These are phyloP conservation scores for Lethrus apterus DNA, from an alignment of 1,140 invertebrate genomes.

Conservation along the genomic window DNA sequence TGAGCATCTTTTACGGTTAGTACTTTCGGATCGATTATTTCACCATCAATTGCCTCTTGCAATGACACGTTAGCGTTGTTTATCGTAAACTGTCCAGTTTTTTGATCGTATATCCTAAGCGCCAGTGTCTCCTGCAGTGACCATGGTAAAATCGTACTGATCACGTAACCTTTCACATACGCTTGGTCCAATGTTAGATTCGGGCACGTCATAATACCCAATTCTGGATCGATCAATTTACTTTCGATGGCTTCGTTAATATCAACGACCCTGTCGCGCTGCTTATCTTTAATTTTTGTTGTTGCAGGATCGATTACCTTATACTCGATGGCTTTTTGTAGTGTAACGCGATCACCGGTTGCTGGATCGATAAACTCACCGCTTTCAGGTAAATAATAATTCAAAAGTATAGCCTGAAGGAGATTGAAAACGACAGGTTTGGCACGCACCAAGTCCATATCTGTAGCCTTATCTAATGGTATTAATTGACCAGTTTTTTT, in stretches of 20 bases:
- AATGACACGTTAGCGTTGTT: constrained; percentile 65
- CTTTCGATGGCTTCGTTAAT: constrained; percentile 61
- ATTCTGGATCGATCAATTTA: constrained; percentile 62
- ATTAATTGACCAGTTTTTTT: constrained; percentile 59
- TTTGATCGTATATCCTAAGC: constrained; percentile 70
- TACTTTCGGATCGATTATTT: constrained; percentile 68
- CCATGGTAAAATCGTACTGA: constrained; percentile 68
- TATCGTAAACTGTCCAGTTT: constrained; percentile 66
- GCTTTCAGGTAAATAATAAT: constrained; percentile 68
- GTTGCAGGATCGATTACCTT: constrained; percentile 64
- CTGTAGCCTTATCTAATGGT: constrained; percentile 61
- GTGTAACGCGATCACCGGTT: constrained; percentile 62
- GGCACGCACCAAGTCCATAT: constrained; percentile 61
- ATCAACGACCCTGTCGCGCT: constrained; percentile 56
- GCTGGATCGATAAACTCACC: constrained; percentile 75
- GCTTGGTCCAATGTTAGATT: constrained; percentile 67
- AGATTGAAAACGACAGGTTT: constrained; percentile 61
- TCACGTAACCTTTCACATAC: constrained; percentile 67
- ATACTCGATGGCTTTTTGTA: constrained; percentile 63
- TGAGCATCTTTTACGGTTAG: constrained; percentile 75
- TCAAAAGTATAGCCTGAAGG: constrained; percentile 67
- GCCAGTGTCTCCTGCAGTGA: constrained; percentile 80
- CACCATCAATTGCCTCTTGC: constrained; percentile 68
- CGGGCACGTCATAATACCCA: constrained; percentile 61
- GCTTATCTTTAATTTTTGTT: constrained; percentile 67